Percentiles rank a stretch among this genome's conserved stretches.
phyloP scores from a whole-genome alignment of 1,140 invertebrate genomes.

The Zaprionus kolodkinae region DNA sequence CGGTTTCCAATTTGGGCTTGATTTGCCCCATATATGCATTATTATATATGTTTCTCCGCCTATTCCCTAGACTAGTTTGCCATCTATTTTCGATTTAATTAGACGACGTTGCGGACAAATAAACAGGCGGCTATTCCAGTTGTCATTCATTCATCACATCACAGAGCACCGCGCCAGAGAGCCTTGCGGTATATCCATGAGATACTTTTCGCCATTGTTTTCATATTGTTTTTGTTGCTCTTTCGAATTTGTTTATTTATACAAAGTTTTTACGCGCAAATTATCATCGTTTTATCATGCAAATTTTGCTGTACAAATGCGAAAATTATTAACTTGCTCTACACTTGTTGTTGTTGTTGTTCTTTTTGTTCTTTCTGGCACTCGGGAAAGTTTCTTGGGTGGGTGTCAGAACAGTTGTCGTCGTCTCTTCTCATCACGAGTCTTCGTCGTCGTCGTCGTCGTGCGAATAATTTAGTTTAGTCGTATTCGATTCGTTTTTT shows the following conservation, averaged over 20 bases:
- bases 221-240: conserved; percentile 43
- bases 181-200: conserved; percentile 44
- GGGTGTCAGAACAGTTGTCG: conserved; percentile 36
- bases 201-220: conserved; percentile 39
- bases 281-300: conserved; percentile 56
- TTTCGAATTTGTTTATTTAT: conserved; percentile 32
- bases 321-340: conserved; percentile 58
- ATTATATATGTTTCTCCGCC: no score
- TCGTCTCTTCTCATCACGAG: background rate
- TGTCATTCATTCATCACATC: conserved; percentile 75
- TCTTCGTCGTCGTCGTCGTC: conserved; percentile 6
- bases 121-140: conserved; percentile 55
- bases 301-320: conserved; percentile 37
- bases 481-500: conserved; percentile 21
- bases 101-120: conserved; percentile 14
- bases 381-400: conserved; percentile 30
- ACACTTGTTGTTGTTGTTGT: background rate
- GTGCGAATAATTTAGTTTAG: conserved; percentile 41
- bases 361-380: conserved; percentile 16
- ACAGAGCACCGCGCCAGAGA: conserved; percentile 11
- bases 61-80: background rate
- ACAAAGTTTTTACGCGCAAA: conserved; percentile 21
- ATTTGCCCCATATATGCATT: background rate
- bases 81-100: conserved; percentile 43
- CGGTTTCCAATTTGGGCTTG: conserved; percentile 5